These are phyloP conservation scores for Ischnus inquisitorius DNA, from an alignment of 2,888 invertebrate species.

Conservation along the genomic window DNA sequence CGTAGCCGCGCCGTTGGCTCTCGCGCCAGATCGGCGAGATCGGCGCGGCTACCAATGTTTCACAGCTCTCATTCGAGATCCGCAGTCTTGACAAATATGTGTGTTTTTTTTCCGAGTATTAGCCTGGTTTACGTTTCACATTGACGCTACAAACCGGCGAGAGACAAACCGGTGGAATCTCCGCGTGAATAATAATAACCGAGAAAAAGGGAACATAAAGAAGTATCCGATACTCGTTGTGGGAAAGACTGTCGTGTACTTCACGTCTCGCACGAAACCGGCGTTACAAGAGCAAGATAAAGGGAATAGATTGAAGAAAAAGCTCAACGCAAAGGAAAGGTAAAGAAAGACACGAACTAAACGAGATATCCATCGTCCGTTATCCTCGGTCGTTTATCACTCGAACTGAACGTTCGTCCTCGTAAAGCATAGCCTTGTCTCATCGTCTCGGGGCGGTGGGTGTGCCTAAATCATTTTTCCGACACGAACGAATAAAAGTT, in stretches of 20 bases:
- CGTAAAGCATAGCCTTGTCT: conserved; percentile 75
- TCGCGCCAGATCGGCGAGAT: conserved; percentile 59
- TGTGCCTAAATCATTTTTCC: conserved; percentile 75
- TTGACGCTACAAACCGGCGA: not conserved
- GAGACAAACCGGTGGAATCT: conserved; percentile 47
- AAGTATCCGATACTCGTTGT: conserved; percentile 58
- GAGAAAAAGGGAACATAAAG: conserved; percentile 60
- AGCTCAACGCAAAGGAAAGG: conserved; percentile 35
- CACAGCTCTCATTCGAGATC: conserved; percentile 29
- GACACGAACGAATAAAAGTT: conserved; percentile 59
- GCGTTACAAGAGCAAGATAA: conserved; percentile 62
- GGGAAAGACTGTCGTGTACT: conserved; percentile 35
- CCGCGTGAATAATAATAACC: conserved; percentile 63
- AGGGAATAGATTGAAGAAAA: conserved; percentile 58
- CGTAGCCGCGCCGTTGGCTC: conserved; percentile 39
- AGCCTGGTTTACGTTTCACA: conserved; percentile 31
- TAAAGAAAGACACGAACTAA: conserved; percentile 64
- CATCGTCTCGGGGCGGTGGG: conserved; percentile 79
- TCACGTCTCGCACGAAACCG: conserved; percentile 53
- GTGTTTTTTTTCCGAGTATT: conserved; percentile 24
- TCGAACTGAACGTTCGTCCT: conserved; percentile 68
- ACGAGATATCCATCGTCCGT: conserved; percentile 70
- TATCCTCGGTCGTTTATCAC: conserved; percentile 66
- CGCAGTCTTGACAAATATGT: conserved; percentile 17
- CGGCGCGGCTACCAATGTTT: conserved; percentile 49